These are phyloP conservation scores for Meteorus colon DNA, from an alignment of 2,888 invertebrate species.

Conservation along the genomic window DNA sequence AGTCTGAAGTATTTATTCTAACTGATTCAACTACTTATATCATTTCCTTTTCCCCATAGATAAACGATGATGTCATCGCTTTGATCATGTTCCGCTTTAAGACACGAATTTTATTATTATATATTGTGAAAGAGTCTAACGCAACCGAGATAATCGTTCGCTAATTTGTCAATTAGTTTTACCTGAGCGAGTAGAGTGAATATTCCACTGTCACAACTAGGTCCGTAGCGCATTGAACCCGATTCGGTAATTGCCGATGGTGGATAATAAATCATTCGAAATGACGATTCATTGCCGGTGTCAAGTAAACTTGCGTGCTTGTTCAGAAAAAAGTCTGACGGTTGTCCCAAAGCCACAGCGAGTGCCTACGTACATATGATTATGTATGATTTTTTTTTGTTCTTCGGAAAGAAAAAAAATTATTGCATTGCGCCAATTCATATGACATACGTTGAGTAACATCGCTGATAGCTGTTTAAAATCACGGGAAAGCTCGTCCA, in stretches of 20 bases:
- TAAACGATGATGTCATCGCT: neutral
- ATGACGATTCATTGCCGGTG: slow-evolving; percentile 79
- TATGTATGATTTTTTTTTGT: slow-evolving; percentile 38
- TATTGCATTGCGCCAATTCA: slow-evolving; percentile 39
- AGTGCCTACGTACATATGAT: slow-evolving; percentile 64
- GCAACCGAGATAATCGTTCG: neutral
- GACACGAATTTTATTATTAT: neutral
- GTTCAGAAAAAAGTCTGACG: slow-evolving; percentile 78
- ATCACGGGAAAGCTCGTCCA: slow-evolving; percentile 80
- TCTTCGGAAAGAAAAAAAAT: slow-evolving; percentile 44
- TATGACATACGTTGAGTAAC: slow-evolving; percentile 75
- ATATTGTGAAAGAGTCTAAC: too few relatives aligned
- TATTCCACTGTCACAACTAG: slow-evolving; percentile 85
- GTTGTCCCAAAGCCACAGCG: slow-evolving; percentile 75
- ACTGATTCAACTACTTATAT: slow-evolving; percentile 7
- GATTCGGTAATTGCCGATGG: slow-evolving; percentile 73
- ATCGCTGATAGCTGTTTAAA: slow-evolving; percentile 81
- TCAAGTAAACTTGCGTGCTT: slow-evolving; percentile 82
- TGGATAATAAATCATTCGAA: slow-evolving; percentile 84
- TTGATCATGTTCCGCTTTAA: neutral
- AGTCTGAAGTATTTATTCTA: neutral
- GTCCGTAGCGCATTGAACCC: slow-evolving; percentile 79
- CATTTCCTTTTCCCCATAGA: neutral
- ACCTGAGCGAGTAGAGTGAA: slow-evolving; percentile 81
- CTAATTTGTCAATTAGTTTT: slow-evolving; percentile 26